A percentile compares a stretch with the other conserved stretches of the same genome.
These are phyloP conservation scores for Salticus scenicus DNA, from an alignment of 2,888 invertebrate species.

Conservation along the genomic window DNA sequence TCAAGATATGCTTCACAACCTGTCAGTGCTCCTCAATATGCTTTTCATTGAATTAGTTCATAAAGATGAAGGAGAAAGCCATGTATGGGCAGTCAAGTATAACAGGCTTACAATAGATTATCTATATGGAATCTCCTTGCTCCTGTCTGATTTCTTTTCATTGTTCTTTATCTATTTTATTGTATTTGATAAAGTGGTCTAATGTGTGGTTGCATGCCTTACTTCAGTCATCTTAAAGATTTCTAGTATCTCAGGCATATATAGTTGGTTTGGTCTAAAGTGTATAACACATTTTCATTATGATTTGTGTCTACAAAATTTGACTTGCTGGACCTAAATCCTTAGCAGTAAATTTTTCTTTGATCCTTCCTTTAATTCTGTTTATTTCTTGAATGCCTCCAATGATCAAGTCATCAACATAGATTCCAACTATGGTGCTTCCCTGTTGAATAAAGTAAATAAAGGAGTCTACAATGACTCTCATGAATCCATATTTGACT, in stretches of 20 bases:
- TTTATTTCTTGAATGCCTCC: not conserved
- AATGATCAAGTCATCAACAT: constrained; percentile 46
- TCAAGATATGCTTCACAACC: constrained; percentile 33
- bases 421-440: constrained; percentile 11
- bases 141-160: too few species aligned
- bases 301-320: not conserved
- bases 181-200: too few species aligned
- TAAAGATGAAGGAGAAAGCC: constrained; percentile 18
- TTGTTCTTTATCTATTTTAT: too few species aligned
- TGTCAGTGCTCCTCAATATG: constrained; percentile 27
- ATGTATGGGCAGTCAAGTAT: constrained; percentile 30
- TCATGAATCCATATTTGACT: constrained; percentile 1
- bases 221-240: constrained; percentile 41
- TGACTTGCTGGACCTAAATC: too few species aligned
- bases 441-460: constrained; percentile 19
- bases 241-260: constrained; percentile 27
- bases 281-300: constrained; percentile 27
- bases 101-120: too few species aligned
- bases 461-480: constrained; percentile 38
- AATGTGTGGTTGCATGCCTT: too few species aligned
- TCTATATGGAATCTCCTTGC: too few species aligned
- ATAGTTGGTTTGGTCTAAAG: constrained; percentile 31
- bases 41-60: constrained; percentile 36
- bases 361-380: constrained; percentile 8
- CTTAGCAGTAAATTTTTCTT: constrained; percentile 13